Evolutionary conservation across 2,888 invertebrate genomes (phyloP).

Genomic region (Neria commutata): DNA sequence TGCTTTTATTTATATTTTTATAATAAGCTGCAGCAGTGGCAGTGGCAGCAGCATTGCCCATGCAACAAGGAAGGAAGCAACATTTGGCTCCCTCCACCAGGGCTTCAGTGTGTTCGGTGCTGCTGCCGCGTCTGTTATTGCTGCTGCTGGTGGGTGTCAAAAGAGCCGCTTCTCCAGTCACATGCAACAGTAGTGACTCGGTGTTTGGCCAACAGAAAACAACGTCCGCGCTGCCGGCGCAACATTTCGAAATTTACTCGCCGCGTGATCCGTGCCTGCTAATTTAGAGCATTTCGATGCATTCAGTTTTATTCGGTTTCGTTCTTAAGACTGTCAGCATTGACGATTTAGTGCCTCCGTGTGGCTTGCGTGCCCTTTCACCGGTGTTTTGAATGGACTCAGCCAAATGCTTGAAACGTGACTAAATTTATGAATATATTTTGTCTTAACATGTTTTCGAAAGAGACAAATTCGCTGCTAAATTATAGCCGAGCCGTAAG

Average conservation of each 20-base stretch:
- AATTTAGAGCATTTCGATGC: neutral
- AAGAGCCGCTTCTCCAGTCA: slow-evolving; percentile 43
- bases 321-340: neutral
- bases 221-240: slow-evolving; percentile 25
- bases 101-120: slow-evolving; percentile 9
- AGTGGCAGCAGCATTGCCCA: slow-evolving; percentile 14
- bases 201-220: slow-evolving; percentile 53
- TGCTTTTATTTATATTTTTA: slow-evolving; percentile 26
- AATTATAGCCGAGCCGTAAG: too few relatives aligned
- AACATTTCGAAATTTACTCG: slow-evolving; percentile 4
- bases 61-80: slow-evolving; percentile 7
- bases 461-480: too few relatives aligned
- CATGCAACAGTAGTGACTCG: slow-evolving; percentile 52
- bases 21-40: slow-evolving; percentile 49
- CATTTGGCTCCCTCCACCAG: neutral
- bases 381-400: slow-evolving; percentile 34
- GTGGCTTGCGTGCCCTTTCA: neutral
- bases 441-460: too few relatives aligned
- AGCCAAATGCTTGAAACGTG: slow-evolving; percentile 53
- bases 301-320: neutral
- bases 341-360: slow-evolving; percentile 11
- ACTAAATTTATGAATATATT: slow-evolving; percentile 53
- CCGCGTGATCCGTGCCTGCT: neutral
- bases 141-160: slow-evolving; percentile 28
- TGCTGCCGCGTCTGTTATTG: slow-evolving; percentile 14